phyloP scores from a whole-genome alignment of 2,797 vertebrate species.

The Tarsius wallacei region DNA sequence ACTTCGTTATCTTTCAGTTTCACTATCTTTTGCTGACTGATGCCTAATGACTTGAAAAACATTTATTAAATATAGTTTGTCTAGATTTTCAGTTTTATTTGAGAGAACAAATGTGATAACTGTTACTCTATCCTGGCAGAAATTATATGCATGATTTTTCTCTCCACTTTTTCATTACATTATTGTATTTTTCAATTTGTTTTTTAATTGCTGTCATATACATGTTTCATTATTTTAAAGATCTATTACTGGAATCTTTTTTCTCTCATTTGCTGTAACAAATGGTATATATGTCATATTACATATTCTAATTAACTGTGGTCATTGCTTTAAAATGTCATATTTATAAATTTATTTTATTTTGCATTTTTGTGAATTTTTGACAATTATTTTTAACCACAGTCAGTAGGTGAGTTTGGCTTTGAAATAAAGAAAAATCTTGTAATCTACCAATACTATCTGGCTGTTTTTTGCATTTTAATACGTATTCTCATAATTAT shows the following conservation, averaged over 20 bases:
- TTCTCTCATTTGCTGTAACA: neutral
- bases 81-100: neutral
- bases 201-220: neutral
- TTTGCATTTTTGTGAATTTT: neutral
- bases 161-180: neutral
- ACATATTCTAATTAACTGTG: neutral
- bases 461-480: conserved; percentile 19
- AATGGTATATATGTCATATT: neutral
- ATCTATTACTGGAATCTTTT: neutral
- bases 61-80: neutral
- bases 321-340: neutral
- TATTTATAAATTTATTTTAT: neutral
- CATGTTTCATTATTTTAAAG: neutral
- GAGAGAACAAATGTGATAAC: neutral
- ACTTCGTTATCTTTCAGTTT: neutral
- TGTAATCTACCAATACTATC: neutral
- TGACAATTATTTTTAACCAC: neutral
- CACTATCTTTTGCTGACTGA: neutral
- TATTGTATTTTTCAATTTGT: neutral
- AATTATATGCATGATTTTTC: neutral
- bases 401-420: neutral
- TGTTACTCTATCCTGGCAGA: neutral
- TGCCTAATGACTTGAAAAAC: neutral
- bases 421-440: neutral
- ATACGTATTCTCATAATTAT: neutral